Base-by-base conservation (phyloP, 2,113 vertebrate genomes). In the Smithornis capensis region DNA sequence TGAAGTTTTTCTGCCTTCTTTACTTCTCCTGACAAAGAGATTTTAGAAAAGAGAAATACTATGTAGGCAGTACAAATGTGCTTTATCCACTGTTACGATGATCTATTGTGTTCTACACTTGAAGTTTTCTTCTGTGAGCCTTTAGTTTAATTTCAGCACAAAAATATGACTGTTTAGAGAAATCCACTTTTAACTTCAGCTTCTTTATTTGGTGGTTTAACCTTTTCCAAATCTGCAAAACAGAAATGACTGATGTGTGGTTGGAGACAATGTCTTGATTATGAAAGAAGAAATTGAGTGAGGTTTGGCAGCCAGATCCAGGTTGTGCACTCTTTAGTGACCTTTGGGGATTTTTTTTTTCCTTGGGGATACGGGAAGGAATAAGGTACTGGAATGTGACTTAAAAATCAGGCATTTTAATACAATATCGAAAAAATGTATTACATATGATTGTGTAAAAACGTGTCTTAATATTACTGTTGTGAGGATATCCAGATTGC, bases 191-290 rank as follows among this genome's bases (percentile, higher is more conserved):
- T 95, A 89, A 95, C 69, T 50, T 92, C n/a, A 13, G 22, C 74
- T 71, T 70, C 89, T 87, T 94, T 87, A 45, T 76, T 87, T 15
- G 12, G 81, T 84, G 57, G 28, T 64, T 95, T 89, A 95, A 87
- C 87, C 70, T 84, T 92, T 94, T 79, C 87, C 40, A 87, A 89
- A 69, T 91, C 91, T 95, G 73, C 87, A 94, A 94, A 94, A 60
- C 81, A 94, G 83, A 79, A 95, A 87, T 89, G 73, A 94, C 77
- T 3, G 0, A 65, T 89, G 45, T 50, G 60, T 57, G 80, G 50
- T 57, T 79, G 45, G 87, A 95, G 84, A 94, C 89, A 95, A 76
- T 64, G 83, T 79, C 57, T 57, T 85, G 91, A 85, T 95, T 96
- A 87, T 94, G 89, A 95, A 94, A 87, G 56, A 89, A 78, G 73